Evolutionary conservation across 2,113 vertebrate species (phyloP), one percentile per base, ranked within the genome.

Genomic region (Sorex fumeus): DNA sequence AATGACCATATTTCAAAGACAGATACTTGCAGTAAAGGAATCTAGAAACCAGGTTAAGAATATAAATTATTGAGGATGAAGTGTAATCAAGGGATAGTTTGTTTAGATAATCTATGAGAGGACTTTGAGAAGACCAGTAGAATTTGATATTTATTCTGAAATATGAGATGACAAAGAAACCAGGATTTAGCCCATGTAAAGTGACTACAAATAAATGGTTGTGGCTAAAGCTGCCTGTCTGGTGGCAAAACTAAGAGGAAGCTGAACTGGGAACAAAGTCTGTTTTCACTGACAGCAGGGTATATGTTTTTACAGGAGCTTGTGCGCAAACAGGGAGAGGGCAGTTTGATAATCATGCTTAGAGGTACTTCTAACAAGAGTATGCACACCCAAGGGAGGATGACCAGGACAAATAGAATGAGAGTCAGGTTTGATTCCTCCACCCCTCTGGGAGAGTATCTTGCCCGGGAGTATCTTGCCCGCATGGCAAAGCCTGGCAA

Each of bases 261-360:
- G 78, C 81, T 77, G 40, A 43, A 64, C 25, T 75, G 76, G 88
- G 88, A 91, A 76, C 70, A 89, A 64, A n/a, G 10, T 30, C 12
- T 90, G 82, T 91, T 93, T 92, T 87, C 69, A 66, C 23, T 92
- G 82, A 91, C 72, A 87, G 74, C 82, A 92, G 78, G 76, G 43
- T 47, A 12, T 3, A 85, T 78, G 23, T 87, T 30, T 76, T 45
- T 84, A 28, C 40, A 40, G 18, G 43, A 67, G 89, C 36, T 57
- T 28, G 77, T 71, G 30, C 80, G 53, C 28, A 23, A 62, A 40
- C 50, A 72, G 85, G 53, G 43, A 60, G 76, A 71, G 83, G 67
- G 67, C 25, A 71, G 50, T 43, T 62, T 74, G n/a, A 90, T 40
- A n/a, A 79, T 71, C 28, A 85, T 40, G 53, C 8, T 86, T 60